Evolutionary conservation across 2,797 vertebrate species (phyloP), one percentile per base, ranked within the genome.

Genomic region (Enteromius afrohamiltoni): DNA sequence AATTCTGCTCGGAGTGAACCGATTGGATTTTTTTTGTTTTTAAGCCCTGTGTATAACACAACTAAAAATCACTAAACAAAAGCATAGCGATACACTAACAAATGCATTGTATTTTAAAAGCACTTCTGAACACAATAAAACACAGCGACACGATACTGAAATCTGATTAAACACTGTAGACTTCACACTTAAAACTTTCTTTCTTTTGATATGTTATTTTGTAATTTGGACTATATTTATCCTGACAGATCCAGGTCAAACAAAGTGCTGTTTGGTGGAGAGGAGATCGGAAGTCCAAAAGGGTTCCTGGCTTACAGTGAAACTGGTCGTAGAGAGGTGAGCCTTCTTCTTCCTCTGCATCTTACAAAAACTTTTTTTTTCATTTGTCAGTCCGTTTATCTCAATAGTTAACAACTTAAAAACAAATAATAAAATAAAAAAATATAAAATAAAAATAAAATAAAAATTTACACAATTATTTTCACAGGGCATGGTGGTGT

Each of bases 281-380:
- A 87, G 0, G 82, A 21, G 55, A 90, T 93, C 1, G 87, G 82
- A 31, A 0, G 4, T 3, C 93, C 95, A 0, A 0, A 26, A 0
- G 95, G 94, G 0, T 99, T 94, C 2, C 93, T 99, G 86, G 96
- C 98, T 0, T 99, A 98, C 89, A 98, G 97, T 77, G 85, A 89
- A 45, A 55, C 29, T 0, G 84, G 78, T 14, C 88, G 17, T 7
- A 94, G 89, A 85, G 21, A 76, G 90, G 98, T 98, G 90, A 94
- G 95, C 19, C 16, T 51, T 79, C 6, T 34, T 62, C 0, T 62
- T 53, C 37, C 29, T 49, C 6, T 70, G 21, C 4, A 3, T 9
- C 10, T 16, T 13, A 65, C 40, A 9, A 42, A 40, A 40, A 40
- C 37, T 7, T 40, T 40, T 40, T 17, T 21, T 51, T 47, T 34